Percentiles rank a stretch among this genome's conserved stretches.
phyloP scores from a whole-genome alignment of 2,113 vertebrate genomes.

The Indri indri region DNA sequence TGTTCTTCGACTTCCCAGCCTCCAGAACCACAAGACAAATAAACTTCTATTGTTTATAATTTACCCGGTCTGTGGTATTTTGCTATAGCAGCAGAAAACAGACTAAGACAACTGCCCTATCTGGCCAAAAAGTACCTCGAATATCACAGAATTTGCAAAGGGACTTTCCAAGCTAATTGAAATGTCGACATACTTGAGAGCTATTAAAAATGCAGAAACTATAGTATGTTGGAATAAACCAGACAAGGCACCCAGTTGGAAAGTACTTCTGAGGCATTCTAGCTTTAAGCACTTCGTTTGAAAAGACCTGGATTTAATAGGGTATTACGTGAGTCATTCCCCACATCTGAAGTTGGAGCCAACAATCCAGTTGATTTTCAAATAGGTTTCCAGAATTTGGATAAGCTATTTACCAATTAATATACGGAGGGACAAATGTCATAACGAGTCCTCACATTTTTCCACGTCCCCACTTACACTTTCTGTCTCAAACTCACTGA shows the following conservation, averaged over 20 bases:
- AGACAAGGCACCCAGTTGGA: neutral
- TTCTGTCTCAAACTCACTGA: neutral
- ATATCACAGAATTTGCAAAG: neutral
- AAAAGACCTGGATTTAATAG: neutral
- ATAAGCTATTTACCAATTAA: neutral
- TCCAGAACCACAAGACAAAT: neutral
- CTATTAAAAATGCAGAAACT: neutral
- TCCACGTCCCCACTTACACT: neutral
- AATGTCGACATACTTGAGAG: neutral
- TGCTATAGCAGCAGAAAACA: neutral
- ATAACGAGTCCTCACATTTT: neutral
- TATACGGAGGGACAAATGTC: neutral
- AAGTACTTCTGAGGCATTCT: neutral
- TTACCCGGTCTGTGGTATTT: neutral
- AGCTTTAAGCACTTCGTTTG: neutral
- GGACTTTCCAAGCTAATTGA: constrained; percentile 1
- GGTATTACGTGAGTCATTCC: neutral
- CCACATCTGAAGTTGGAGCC: neutral
- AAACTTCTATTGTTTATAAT: neutral
- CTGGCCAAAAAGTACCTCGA: neutral
- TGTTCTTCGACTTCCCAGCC: neutral
- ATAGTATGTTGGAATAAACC: neutral
- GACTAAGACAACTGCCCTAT: neutral
- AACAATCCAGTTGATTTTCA: neutral
- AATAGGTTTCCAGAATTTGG: neutral